Conservation (phyloP, 2,888 invertebrate genomes). For the Malthinus flaveolus region DNA sequence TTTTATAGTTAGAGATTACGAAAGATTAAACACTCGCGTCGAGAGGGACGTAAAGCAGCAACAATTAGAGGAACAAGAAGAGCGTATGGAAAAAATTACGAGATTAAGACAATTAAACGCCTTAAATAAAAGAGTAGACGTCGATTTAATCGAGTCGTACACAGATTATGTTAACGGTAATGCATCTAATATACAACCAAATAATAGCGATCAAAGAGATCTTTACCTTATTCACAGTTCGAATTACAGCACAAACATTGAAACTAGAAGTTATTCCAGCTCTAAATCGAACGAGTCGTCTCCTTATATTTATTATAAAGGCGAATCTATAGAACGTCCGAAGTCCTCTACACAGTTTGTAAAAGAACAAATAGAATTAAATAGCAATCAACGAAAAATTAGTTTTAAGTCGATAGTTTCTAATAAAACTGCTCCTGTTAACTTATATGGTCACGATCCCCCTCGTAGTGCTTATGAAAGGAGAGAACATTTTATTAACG, state of each 20-base stretch:
- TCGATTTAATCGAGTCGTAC: conserved; percentile 48
- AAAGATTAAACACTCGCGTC: conserved; percentile 66
- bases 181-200: background rate
- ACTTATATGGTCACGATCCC: conserved; percentile 35
- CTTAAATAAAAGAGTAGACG: conserved; percentile 33
- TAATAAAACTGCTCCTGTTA: conserved; percentile 50
- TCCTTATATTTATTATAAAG: conserved; percentile 41
- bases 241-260: conserved; percentile 4
- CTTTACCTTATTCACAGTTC: conserved; percentile 13
- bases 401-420: conserved; percentile 35
- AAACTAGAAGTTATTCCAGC: conserved; percentile 14
- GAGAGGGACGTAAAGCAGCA: conserved; percentile 63
- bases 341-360: conserved; percentile 51
- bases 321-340: conserved; percentile 38
- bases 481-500: conserved; percentile 14
- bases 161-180: conserved; percentile 47
- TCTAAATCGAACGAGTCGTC: conserved; percentile 40
- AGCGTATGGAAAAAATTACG: conserved; percentile 47
- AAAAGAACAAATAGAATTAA: conserved; percentile 47
- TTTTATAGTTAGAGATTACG: conserved; percentile 68
- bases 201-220: conserved; percentile 9
- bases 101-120: conserved; percentile 37
- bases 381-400: conserved; percentile 24
- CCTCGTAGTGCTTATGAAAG: conserved; percentile 35
- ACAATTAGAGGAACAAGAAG: conserved; percentile 58